Conservation (phyloP, 2,113 vertebrate genomes). For the Dermatemys mawii region DNA sequence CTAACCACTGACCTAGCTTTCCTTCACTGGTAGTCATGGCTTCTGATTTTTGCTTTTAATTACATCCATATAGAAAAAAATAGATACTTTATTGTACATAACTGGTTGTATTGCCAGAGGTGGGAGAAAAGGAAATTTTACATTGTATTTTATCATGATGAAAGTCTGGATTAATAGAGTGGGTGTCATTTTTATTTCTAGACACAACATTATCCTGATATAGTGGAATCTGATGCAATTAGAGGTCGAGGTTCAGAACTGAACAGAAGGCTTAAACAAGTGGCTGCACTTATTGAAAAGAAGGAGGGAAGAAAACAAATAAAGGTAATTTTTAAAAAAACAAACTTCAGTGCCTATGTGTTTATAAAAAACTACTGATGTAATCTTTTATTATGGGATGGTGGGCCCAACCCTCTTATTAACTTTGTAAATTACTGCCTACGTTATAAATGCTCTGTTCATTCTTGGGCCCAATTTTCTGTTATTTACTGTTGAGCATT, state of each 20-base stretch:
- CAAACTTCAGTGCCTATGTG: background rate
- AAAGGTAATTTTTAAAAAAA: conserved; percentile 41
- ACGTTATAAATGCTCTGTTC: too few relatives aligned
- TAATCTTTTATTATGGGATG: background rate
- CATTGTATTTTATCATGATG: background rate
- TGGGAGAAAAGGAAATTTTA: background rate
- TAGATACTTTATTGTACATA: background rate
- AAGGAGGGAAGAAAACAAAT: conserved; percentile 69
- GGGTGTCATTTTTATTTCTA: conserved; percentile 15
- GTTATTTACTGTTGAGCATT: background rate
- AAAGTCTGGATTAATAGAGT: background rate
- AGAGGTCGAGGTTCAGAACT: conserved; percentile 55
- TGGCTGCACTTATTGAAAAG: conserved; percentile 64
- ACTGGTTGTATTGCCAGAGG: background rate
- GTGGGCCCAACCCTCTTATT: background rate
- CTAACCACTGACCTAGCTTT: background rate
- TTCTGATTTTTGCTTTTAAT: background rate
- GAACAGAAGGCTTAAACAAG: conserved; percentile 52
- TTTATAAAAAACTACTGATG: background rate
- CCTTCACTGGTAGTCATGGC: background rate
- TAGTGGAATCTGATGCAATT: conserved; percentile 55
- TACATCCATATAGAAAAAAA: background rate
- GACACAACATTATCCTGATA: conserved; percentile 60
- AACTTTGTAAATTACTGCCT: background rate
- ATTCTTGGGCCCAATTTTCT: background rate